A percentile compares a stretch with the other conserved stretches of the same genome.
Conservation (phyloP, 2,888 invertebrate genomes). For the Azorinus chamasolen region DNA sequence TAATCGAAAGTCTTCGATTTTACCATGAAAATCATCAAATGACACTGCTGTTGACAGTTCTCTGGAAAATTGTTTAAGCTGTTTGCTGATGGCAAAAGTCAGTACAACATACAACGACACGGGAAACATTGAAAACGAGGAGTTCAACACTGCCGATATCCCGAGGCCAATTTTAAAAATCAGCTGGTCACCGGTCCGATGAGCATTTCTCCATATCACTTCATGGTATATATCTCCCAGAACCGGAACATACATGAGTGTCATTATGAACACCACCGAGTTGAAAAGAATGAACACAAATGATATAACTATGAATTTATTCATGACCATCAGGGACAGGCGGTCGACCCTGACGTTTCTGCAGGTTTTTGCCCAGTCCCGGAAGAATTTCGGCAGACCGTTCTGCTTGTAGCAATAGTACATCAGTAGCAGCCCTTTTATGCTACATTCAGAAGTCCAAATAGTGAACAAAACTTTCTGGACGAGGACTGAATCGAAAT, state of each 20-base stretch:
- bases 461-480: constrained; percentile 69
- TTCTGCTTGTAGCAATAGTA: constrained; percentile 56
- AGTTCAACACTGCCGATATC: constrained; percentile 51
- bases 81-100: constrained; percentile 52
- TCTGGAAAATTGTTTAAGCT: constrained; percentile 45
- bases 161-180: constrained; percentile 55
- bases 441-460: constrained; percentile 64
- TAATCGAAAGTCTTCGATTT: constrained; percentile 73
- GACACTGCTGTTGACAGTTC: constrained; percentile 36
- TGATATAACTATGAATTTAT: constrained; percentile 50
- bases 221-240: constrained; percentile 59
- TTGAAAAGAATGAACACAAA: constrained; percentile 59
- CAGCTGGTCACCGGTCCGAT: constrained; percentile 16
- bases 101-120: constrained; percentile 58
- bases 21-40: constrained; percentile 34
- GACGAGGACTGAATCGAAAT: constrained; percentile 65
- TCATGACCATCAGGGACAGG: constrained; percentile 57
- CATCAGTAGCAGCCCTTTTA: constrained; percentile 52
- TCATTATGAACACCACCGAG: constrained; percentile 53
- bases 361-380: constrained; percentile 53
- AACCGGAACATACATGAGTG: constrained; percentile 57
- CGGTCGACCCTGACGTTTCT: constrained; percentile 48
- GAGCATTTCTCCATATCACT: constrained; percentile 58
- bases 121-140: constrained; percentile 61
- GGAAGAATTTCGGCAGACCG: constrained; percentile 60